Conservation (phyloP, 2,113 vertebrate genomes). For the Hypomesus transpacificus region DNA sequence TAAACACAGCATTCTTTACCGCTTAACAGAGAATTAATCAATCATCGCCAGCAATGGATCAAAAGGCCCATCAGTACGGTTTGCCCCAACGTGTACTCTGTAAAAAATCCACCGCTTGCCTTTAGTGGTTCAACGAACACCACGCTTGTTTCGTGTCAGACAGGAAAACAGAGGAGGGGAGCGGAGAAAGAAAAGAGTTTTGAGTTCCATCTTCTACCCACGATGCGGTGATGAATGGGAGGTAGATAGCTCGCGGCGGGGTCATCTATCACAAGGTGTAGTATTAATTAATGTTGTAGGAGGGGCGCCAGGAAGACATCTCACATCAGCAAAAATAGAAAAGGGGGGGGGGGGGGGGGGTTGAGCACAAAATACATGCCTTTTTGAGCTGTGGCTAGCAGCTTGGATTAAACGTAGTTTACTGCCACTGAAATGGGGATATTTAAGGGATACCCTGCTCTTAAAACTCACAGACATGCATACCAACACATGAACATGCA, state of each 20-base stretch:
- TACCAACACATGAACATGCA: slow-evolving; percentile 1
- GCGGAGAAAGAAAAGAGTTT: slow-evolving; percentile 43
- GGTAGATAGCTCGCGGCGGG: slow-evolving; percentile 55
- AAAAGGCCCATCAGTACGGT: no score
- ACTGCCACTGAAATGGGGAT: slow-evolving; percentile 25
- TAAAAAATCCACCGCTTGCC: no score
- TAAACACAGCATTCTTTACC: no score
- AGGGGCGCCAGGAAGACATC: slow-evolving; percentile 58
- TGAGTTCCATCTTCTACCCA: slow-evolving; percentile 50
- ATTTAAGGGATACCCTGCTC: slow-evolving; percentile 10
- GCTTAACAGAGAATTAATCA: no score
- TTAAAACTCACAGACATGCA: no score
- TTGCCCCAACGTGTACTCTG: no score
- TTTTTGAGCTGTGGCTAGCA: slow-evolving; percentile 26
- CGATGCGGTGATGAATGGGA: slow-evolving; percentile 71
- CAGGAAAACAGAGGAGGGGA: slow-evolving; percentile 28
- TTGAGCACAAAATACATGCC: neutral
- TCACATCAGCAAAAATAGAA: slow-evolving; percentile 68
- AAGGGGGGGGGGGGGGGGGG: neutral
- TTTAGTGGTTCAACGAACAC: neutral
- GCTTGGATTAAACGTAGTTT: slow-evolving; percentile 24
- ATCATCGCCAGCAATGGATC: no score
- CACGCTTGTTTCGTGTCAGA: slow-evolving; percentile 26
- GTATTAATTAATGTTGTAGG: slow-evolving; percentile 76
- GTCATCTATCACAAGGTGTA: slow-evolving; percentile 67